A percentile compares a stretch with the other conserved stretches of the same genome.
Evolutionary conservation across 2,113 vertebrate genomes (phyloP).

Genomic region (Baryphthengus martii): DNA sequence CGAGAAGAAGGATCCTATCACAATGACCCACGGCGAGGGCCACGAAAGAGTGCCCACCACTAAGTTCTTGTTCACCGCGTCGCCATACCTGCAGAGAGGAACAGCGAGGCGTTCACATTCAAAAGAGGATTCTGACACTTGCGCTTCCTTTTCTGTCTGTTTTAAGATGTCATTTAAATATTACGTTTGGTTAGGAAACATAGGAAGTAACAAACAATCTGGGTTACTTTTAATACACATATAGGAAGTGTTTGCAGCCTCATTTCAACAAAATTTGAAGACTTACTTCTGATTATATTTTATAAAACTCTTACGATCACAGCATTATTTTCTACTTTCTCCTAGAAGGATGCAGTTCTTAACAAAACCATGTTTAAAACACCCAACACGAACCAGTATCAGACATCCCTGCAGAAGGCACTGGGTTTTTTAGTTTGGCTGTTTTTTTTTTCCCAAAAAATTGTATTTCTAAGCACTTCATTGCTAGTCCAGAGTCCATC

Average conservation of each 20-base stretch:
- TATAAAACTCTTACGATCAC: no score
- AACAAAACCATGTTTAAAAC: neutral
- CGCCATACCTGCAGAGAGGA: constrained; percentile 81
- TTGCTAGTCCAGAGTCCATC: neutral
- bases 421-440: neutral
- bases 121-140: neutral
- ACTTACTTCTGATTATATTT: neutral
- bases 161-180: neutral
- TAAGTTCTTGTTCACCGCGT: constrained; percentile 87
- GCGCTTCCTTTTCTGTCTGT: accelerated
- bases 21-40: constrained; percentile 98
- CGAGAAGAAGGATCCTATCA: constrained; percentile 97
- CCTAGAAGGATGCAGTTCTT: neutral
- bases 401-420: neutral
- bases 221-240: neutral
- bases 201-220: neutral
- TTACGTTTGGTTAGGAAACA: neutral
- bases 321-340: neutral
- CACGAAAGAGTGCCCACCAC: constrained; percentile 95
- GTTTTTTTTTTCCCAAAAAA: no score
- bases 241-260: neutral
- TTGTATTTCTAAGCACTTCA: neutral
- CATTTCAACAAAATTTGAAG: neutral
- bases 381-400: neutral
- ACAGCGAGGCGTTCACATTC: neutral